Base-by-base conservation (phyloP, 2,113 vertebrate species). In the Sitta europaea region DNA sequence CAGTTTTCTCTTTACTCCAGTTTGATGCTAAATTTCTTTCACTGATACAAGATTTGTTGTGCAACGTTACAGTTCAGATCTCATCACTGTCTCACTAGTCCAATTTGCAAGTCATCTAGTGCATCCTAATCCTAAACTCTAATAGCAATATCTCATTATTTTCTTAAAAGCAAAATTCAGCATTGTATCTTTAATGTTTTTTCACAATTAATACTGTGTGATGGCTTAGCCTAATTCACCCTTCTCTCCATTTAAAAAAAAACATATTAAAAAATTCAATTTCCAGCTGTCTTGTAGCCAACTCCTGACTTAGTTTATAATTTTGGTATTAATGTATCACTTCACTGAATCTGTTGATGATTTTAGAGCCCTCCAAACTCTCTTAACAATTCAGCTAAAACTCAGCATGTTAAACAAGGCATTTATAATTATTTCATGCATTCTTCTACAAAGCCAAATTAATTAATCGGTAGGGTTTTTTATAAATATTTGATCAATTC, bases 401-500 rank as follows among this genome's bases (percentile, higher is more conserved):
- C 27, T 47, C 74, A 7, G 4, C 42, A 38, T 33, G 57, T 67
- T 87, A 71, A 81, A 55, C 40, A 87, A 74, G 24, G 35, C 35
- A 66, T 84, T 80, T 77, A 61, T 70, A 84, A 91, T 83, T 84
- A 89, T 81, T 84, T 85, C 8, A 94, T 67, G 13, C 10, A 20
- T 38, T 68, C 63, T 86, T 66, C 29, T 74, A 48, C 29, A 67
- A 87, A 81, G 53, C 47, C 14, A 25, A 54, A 62, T 67, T 40
- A 81, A 91, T 80, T 89, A 78, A 86, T 71, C 23, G 70, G n/a
- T 55, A 65, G 28, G 4, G 9, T 5, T 57, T 90, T 59, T 65
- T 40, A 88, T 87, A 91, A 94, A 91, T 94, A 92, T 81, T 80
- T 91, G 10, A 96, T 91, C 17, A 76, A 68, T 19, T 65, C 58